Evolutionary conservation across 2,888 invertebrate species (phyloP).

Genomic region (Cheilosia grossa): DNA sequence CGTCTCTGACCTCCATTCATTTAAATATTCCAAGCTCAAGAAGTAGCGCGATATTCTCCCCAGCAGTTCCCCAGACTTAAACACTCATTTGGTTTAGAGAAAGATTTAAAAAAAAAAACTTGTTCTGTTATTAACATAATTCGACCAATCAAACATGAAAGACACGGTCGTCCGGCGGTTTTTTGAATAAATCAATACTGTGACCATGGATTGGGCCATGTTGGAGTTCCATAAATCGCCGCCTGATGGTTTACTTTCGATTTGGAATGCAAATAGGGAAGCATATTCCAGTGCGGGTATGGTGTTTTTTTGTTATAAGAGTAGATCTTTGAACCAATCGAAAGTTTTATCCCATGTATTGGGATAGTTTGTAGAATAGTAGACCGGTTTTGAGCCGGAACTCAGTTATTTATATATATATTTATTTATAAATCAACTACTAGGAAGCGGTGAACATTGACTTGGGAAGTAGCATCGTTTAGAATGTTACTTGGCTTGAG

Average conservation of each 20-base stretch:
- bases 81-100: neutral
- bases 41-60: neutral
- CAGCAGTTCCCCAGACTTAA: neutral
- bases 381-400: conserved; percentile 12
- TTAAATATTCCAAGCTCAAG: neutral
- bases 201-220: neutral
- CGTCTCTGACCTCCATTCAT: conserved; percentile 13
- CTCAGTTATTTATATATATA: neutral
- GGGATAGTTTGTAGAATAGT: neutral
- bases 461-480: too few relatives aligned
- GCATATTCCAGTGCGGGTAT: neutral
- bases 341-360: conserved; percentile 18
- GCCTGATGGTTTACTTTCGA: conserved; percentile 28
- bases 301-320: neutral
- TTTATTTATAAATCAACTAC: neutral
- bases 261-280: conserved; percentile 16
- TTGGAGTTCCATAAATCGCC: conserved; percentile 1
- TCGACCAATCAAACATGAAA: neutral
- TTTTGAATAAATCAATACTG: neutral
- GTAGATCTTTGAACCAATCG: conserved; percentile 8
- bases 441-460: too few relatives aligned
- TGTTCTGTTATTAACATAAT: neutral
- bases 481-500: neutral
- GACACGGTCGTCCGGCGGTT: neutral
- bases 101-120: neutral